Evolutionary conservation across 2,888 invertebrate genomes (phyloP).

Genomic region (Caenorhabditis sp.): DNA sequence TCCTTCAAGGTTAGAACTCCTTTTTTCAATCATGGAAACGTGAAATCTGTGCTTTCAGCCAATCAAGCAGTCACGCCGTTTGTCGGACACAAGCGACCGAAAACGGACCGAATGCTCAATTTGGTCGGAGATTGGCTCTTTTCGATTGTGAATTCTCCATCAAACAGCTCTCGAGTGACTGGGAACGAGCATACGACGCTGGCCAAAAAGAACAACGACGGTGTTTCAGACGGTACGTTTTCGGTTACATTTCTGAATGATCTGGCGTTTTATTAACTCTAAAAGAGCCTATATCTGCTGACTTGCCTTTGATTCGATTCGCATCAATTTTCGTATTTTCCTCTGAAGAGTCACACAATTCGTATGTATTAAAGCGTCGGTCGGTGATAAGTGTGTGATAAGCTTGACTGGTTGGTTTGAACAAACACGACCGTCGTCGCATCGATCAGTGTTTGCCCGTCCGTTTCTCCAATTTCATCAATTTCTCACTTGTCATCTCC

Average conservation of each 20-base stretch:
- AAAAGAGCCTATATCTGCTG: too few relatives aligned
- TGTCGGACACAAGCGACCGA: constrained; percentile 56
- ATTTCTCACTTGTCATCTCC: constrained; percentile 2
- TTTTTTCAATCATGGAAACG: too few relatives aligned
- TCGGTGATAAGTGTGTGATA: constrained; percentile 30
- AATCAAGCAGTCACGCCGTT: constrained; percentile 44
- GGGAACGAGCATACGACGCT: constrained; percentile 8
- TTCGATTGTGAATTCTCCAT: constrained; percentile 53
- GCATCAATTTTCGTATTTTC: background rate
- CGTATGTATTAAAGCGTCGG: constrained; percentile 1
- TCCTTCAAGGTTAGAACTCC: too few relatives aligned
- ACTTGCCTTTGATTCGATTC: too few relatives aligned
- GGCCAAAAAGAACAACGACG: constrained; percentile 49
- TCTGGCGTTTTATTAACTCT: background rate
- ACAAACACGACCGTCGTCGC: constrained; percentile 30
- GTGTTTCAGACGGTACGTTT: constrained; percentile 55
- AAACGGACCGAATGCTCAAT: constrained; percentile 63
- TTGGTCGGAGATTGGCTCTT: constrained; percentile 65
- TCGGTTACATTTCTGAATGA: background rate
- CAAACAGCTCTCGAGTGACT: constrained; percentile 7
- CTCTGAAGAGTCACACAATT: background rate
- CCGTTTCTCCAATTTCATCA: background rate
- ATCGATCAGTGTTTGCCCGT: constrained; percentile 17
- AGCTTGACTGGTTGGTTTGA: constrained; percentile 49
- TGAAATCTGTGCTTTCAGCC: too few relatives aligned